phyloP scores from a whole-genome alignment of 2,797 vertebrate genomes.

The Neosalanx taihuensis region DNA sequence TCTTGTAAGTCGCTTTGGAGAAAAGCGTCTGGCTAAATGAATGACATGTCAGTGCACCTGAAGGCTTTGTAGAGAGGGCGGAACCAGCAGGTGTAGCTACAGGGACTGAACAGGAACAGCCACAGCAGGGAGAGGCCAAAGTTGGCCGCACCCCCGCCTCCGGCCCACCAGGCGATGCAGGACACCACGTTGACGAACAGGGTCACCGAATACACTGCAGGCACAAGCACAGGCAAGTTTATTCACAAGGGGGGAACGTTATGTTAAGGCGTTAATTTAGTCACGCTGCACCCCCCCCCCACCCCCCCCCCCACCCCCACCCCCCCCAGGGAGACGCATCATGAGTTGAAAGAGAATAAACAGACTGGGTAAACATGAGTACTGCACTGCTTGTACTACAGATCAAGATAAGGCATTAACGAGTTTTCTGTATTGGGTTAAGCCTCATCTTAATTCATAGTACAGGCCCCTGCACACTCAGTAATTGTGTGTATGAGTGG shows the following conservation, averaged over 20 bases:
- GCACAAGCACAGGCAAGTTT: slow-evolving; percentile 1
- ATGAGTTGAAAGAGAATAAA: no score
- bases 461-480: background rate
- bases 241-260: background rate
- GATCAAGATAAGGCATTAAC: no score
- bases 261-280: background rate
- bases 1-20: no score
- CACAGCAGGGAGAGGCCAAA: slow-evolving; percentile 90
- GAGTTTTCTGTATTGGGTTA: no score
- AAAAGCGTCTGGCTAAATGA: no score
- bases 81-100: slow-evolving; percentile 94
- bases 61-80: slow-evolving; percentile 95
- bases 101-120: slow-evolving; percentile 90
- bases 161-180: slow-evolving; percentile 94
- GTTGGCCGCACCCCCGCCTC: slow-evolving; percentile 75
- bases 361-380: no score
- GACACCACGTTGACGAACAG: slow-evolving; percentile 84
- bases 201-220: slow-evolving; percentile 86
- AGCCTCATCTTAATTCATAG: no score
- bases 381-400: no score
- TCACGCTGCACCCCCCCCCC: background rate
- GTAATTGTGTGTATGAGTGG: background rate
- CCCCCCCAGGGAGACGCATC: no score
- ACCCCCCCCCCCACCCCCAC: no score
- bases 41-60: slow-evolving; percentile 56